Evolutionary conservation across 2,888 invertebrate genomes (phyloP), one percentile per base, ranked within the genome.

Genomic region (Latrodectus hesperus): DNA sequence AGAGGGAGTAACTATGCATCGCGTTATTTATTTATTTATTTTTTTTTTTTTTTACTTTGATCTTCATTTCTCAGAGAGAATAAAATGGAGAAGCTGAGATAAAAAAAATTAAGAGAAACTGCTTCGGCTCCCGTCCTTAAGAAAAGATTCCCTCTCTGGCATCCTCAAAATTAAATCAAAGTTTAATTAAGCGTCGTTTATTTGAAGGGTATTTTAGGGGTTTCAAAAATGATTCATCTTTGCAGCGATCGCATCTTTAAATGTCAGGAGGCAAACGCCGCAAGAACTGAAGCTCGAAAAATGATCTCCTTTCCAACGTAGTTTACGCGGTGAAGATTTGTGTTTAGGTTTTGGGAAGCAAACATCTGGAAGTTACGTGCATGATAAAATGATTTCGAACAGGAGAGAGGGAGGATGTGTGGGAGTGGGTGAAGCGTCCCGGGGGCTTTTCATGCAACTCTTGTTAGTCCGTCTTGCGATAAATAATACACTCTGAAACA

Each of bases 161-260:
- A 60, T 16, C 60, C 60, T 16, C 60, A 60, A 60, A 60, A 55
- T 55, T 55, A 76, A 76, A 76, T 76, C 65, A 76, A 76, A 76
- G 76, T 76, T 76, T 76, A 76, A 76, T 76, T 76, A 76, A 65
- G 76, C 76, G 76, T 49, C 51, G 38, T 76, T 76, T 76, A 76
- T 76, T 51, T 65, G 76, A 67, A 67, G 65, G 65, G 65, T 67
- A 76, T 76, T 76, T 76, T 76, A 9, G 64, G 76, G 26, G 60
- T 16, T 12, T 60, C n/a, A 14, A 16, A 14, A 67, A 65, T 67
- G 67, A 76, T 76, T 76, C 76, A 17, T 73, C 52, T 49, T 51
- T 12, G 9, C 9, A 14, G 12, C 16, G 72, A 72, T 72, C n/a
- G 72, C 72, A 22, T 73, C 53, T 53, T 73, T 52, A 73, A 74